Conservation (phyloP, 2,888 invertebrate genomes). For the Gryllus longicercus region DNA sequence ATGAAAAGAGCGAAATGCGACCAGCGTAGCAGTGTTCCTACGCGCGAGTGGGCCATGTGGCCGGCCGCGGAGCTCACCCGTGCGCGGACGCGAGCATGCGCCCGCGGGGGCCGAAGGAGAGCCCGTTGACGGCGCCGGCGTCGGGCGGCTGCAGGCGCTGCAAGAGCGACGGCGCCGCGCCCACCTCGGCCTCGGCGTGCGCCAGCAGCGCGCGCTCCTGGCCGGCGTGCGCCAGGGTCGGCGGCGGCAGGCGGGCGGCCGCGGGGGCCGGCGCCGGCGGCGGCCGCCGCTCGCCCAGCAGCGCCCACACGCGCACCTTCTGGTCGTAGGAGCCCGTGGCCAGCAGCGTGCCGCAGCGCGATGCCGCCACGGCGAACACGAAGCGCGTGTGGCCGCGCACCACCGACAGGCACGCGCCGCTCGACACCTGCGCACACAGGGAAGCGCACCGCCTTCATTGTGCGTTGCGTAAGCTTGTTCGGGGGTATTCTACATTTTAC, state of each 20-base stretch:
- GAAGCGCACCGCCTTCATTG: too few relatives aligned
- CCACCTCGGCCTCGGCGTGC: background rate
- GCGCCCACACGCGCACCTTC: background rate
- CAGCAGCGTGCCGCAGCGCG: background rate
- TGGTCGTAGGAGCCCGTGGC: conserved; percentile 17
- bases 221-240: background rate
- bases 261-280: background rate
- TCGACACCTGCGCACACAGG: background rate
- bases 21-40: too few relatives aligned
- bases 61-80: background rate
- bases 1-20: too few relatives aligned
- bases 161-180: background rate
- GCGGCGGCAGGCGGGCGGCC: background rate
- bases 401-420: background rate
- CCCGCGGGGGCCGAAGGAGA: background rate
- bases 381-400: background rate
- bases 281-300: background rate
- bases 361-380: background rate
- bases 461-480: too few relatives aligned
- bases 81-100: background rate
- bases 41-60: too few relatives aligned
- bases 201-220: background rate
- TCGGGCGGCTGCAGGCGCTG: background rate
- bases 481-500: too few relatives aligned
- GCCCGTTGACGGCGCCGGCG: background rate